Conservation (phyloP, 2,113 vertebrate genomes). For the Pterocles burchelli region DNA sequence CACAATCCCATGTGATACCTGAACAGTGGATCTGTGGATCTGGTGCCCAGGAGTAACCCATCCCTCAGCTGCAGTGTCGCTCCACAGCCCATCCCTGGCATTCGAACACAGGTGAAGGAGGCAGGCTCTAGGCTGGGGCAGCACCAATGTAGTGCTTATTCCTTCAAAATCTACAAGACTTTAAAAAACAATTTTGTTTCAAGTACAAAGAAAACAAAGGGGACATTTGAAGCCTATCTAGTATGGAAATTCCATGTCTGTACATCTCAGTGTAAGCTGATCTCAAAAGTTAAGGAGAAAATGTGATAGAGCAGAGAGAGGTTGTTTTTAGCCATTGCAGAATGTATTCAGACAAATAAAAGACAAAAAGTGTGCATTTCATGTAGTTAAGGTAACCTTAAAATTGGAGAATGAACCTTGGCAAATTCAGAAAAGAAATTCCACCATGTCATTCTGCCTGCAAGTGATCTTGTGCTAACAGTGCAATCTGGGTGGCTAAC, state of each 20-base stretch:
- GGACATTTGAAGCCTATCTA: neutral
- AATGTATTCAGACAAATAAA: neutral
- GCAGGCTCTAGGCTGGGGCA: neutral
- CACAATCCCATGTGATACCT: neutral
- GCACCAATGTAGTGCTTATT: neutral
- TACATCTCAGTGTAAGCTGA: neutral
- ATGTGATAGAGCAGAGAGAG: neutral
- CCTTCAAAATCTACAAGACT: neutral
- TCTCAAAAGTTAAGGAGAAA: neutral
- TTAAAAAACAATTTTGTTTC: neutral
- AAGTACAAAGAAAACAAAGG: neutral
- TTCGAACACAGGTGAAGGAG: accelerated
- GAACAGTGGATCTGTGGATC: neutral
- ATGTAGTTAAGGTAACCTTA: neutral
- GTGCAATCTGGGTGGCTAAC: neutral
- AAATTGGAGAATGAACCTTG: neutral
- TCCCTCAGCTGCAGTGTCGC: neutral
- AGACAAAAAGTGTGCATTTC: neutral
- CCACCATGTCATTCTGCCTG: neutral
- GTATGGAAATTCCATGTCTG: neutral
- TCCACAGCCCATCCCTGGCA: neutral
- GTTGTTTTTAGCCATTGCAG: neutral
- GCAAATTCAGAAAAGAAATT: neutral
- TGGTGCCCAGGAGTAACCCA: neutral
- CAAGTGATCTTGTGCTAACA: neutral